Evolutionary conservation across 2,888 invertebrate species (phyloP).

Genomic region (Phymatocera aterrima): DNA sequence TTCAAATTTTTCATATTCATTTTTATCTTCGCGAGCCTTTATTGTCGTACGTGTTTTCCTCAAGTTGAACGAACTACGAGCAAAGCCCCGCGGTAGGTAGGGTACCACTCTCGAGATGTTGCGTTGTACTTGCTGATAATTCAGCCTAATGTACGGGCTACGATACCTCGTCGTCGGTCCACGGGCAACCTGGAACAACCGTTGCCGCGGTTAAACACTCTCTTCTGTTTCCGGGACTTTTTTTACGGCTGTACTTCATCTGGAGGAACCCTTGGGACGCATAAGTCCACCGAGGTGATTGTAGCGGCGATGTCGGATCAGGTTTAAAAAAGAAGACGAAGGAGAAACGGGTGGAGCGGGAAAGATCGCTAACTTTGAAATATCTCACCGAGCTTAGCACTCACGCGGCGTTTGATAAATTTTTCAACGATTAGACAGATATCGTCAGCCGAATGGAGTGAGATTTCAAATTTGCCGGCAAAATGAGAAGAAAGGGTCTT

Average conservation of each 20-base stretch:
- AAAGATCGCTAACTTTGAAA: neutral
- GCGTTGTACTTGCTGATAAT: slow-evolving; percentile 64
- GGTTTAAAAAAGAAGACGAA: neutral
- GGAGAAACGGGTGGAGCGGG: neutral
- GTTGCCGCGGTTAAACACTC: slow-evolving; percentile 18
- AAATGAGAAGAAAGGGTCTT: too few species aligned
- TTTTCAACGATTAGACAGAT: neutral
- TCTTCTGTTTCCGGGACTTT: slow-evolving; percentile 57
- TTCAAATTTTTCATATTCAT: too few species aligned
- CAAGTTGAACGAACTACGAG: too few species aligned
- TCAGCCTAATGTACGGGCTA: slow-evolving; percentile 70
- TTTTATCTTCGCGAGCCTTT: too few species aligned
- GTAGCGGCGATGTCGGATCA: too few species aligned
- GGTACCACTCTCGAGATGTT: too few species aligned
- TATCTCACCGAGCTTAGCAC: slow-evolving; percentile 10
- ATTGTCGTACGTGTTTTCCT: too few species aligned
- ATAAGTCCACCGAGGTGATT: slow-evolving; percentile 49
- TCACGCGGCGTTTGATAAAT: neutral
- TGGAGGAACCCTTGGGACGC: slow-evolving; percentile 65
- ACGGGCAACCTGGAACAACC: neutral
- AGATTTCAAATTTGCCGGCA: too few species aligned
- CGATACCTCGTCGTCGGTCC: neutral
- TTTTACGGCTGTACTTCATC: slow-evolving; percentile 68
- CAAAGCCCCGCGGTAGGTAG: too few species aligned
- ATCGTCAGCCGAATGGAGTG: too few species aligned